Evolutionary conservation across 2,888 invertebrate species (phyloP), one percentile per base, ranked within the genome.

Genomic region (Amitus sp.): DNA sequence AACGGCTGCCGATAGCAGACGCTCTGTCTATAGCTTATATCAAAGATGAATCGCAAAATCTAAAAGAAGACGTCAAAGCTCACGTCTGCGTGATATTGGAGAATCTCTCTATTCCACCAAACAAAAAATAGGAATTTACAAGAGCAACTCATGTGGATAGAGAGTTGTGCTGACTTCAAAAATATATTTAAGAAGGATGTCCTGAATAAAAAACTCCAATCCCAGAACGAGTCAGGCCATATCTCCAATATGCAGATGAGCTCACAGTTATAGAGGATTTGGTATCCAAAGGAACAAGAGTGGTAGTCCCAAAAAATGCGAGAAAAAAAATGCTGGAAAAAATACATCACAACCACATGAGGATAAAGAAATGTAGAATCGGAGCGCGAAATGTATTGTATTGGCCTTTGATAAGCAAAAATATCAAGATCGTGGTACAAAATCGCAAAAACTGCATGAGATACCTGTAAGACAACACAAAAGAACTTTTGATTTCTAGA

Each of bases 271-370:
- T 62, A 12, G 58, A 65, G 6, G 55, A 55, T 20, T 33, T 67
- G 18, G 27, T 64, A 17, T 64, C 55, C 20, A 67, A 65, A 30
- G 39, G 46, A 2, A 51, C 60, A 42, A 46, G 47, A 23, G 13
- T 71, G 1, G 33, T 72, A 7, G 49, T 73, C 28, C 69, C 72
- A 10, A 62, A 57, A 9, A 60, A 17, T 9, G 42, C 69, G 7
- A 64, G 67, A 57, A 50, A 48, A 13, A 51, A 67, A 37, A 71
- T 74, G 48, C 47, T 74, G 17, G 33, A 60, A 5, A 60, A 57
- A 37, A 50, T 74, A 13, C 72, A 74, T 45, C 69, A 71, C 54
- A 58, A 61, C 3, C 74, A 76, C 51, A 37, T 71, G 33, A 70
- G 73, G 4, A 53, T 69, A 3, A 70, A 68, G 39, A 71, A 70